A percentile compares a stretch with the other conserved stretches of the same genome.
These are phyloP conservation scores for Sebastes baramenuke DNA, from an alignment of 2,797 vertebrate genomes.

Conservation along the genomic window DNA sequence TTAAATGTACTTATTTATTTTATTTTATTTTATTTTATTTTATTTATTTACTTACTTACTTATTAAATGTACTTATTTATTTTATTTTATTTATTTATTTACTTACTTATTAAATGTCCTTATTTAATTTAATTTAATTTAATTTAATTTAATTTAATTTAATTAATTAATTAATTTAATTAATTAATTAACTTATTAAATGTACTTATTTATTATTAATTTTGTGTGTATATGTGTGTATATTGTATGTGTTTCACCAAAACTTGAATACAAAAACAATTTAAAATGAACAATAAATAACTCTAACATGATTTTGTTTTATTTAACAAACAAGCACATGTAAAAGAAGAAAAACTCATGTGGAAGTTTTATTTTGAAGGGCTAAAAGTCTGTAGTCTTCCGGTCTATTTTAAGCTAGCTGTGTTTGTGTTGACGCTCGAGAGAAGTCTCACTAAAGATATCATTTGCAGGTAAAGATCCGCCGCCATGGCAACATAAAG, in stretches of 20 bases:
- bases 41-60: no score
- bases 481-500: slow-evolving; percentile 24
- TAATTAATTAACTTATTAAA: no score
- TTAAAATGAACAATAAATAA: no score
- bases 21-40: no score
- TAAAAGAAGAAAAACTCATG: accelerated
- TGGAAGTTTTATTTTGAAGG: slow-evolving; percentile 55
- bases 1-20: no score
- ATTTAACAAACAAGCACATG: accelerated
- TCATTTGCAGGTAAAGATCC: slow-evolving; percentile 1
- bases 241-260: background rate
- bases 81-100: no score
- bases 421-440: slow-evolving; percentile 9
- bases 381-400: background rate
- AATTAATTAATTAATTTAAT: no score
- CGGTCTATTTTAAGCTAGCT: background rate
- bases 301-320: background rate
- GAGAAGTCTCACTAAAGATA: slow-evolving; percentile 47
- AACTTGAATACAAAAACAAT: accelerated
- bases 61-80: no score
- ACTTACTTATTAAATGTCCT: no score
- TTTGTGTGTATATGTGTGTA: background rate
- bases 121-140: no score
- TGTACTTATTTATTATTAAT: no score
- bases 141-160: no score